phyloP scores from a whole-genome alignment of 1,140 invertebrate genomes.

The Drosophila fuyamai region DNA sequence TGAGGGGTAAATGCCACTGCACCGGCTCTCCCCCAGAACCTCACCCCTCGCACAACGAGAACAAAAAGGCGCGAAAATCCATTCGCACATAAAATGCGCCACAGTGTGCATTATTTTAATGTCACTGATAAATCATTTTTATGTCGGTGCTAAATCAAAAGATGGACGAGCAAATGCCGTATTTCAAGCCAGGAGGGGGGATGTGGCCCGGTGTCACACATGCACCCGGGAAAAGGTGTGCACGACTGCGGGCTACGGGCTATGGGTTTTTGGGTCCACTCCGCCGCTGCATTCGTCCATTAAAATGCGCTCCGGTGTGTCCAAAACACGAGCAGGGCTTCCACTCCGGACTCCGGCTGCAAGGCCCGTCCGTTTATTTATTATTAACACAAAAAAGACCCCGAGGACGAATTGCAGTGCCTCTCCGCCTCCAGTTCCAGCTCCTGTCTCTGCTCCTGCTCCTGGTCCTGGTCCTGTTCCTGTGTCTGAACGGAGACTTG shows the following conservation, averaged over 20 bases:
- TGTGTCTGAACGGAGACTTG: conserved; percentile 22
- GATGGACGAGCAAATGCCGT: conserved; percentile 83
- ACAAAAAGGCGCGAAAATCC: conserved; percentile 84
- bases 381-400: conserved; percentile 82
- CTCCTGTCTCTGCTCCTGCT: not conserved
- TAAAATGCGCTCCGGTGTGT: conserved; percentile 79
- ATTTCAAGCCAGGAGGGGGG: conserved; percentile 59
- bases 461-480: not conserved
- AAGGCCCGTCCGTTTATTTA: conserved; percentile 76
- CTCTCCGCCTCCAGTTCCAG: not conserved
- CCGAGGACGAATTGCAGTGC: conserved; percentile 77
- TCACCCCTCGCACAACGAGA: conserved; percentile 32
- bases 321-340: conserved; percentile 70
- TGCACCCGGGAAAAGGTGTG: conserved; percentile 54
- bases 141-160: conserved; percentile 85
- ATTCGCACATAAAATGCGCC: conserved; percentile 84
- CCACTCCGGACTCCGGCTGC: conserved; percentile 24
- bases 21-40: conserved; percentile 1
- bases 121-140: conserved; percentile 85
- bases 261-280: conserved; percentile 21
- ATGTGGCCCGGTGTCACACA: conserved; percentile 54
- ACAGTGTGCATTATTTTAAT: conserved; percentile 85
- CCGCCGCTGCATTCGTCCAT: conserved; percentile 73
- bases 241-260: conserved; percentile 9
- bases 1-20: conserved; percentile 24